These are phyloP conservation scores for Epinotia brunnichana DNA, from an alignment of 2,888 invertebrate species.

Conservation along the genomic window DNA sequence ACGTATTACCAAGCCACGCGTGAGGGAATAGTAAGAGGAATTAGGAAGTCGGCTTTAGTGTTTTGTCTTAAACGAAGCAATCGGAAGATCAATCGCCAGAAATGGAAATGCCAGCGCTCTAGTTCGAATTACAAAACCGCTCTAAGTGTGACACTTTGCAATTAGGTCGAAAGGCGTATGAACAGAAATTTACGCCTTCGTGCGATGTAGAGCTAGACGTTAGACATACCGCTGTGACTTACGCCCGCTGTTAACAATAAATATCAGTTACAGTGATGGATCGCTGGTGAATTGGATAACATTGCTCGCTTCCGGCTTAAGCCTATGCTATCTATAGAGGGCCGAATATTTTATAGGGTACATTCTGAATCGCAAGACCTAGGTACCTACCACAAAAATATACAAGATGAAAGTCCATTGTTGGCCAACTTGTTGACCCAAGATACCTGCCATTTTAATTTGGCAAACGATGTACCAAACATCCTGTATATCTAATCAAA, in stretches of 20 bases:
- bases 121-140: slow-evolving; percentile 20
- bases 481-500: no score
- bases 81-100: slow-evolving; percentile 16
- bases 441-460: no score
- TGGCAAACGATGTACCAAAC: no score
- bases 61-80: slow-evolving; percentile 30
- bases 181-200: slow-evolving; percentile 27
- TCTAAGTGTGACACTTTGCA: slow-evolving; percentile 18
- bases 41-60: slow-evolving; percentile 25
- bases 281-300: slow-evolving; percentile 59
- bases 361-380: no score
- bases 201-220: slow-evolving; percentile 18
- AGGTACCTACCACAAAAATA: no score
- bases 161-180: slow-evolving; percentile 26
- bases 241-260: slow-evolving; percentile 56
- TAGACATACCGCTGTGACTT: slow-evolving; percentile 37
- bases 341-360: slow-evolving; percentile 2
- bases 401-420: no score
- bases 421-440: no score
- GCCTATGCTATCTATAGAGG: slow-evolving; percentile 17
- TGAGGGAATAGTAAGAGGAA: slow-evolving; percentile 33
- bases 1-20: slow-evolving; percentile 29
- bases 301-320: slow-evolving; percentile 58
- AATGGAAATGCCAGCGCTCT: slow-evolving; percentile 19
- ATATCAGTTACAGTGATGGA: slow-evolving; percentile 65